Conservation (phyloP, 1,140 invertebrate genomes). For the Octopus sinensis region DNA sequence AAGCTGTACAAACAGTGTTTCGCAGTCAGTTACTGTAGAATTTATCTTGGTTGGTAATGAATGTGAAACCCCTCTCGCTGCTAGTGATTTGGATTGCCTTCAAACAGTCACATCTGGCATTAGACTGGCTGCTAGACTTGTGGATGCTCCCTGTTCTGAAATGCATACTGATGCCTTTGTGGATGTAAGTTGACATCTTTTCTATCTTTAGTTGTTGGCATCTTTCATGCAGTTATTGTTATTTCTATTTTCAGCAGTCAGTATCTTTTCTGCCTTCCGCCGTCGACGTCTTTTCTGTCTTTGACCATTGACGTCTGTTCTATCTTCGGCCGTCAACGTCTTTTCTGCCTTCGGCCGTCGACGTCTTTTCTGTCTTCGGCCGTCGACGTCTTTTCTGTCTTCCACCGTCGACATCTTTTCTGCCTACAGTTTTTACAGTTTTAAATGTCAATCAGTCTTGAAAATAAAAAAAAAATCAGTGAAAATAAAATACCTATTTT, state of each 20-base stretch:
- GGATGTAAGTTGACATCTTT: slow-evolving; percentile 59
- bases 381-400: slow-evolving; percentile 31
- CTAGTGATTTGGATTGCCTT: slow-evolving; percentile 66
- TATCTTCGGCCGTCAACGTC: background rate
- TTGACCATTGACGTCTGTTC: background rate
- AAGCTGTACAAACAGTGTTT: slow-evolving; percentile 26
- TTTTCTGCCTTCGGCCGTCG: slow-evolving; percentile 34
- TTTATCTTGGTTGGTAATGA: slow-evolving; percentile 62
- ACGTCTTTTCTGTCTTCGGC: background rate
- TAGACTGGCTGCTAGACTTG: slow-evolving; percentile 73
- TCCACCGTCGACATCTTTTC: background rate
- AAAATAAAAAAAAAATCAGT: too few relatives aligned
- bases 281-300: background rate
- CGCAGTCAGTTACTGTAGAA: slow-evolving; percentile 62
- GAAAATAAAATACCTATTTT: too few relatives aligned
- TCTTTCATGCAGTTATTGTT: too few relatives aligned
- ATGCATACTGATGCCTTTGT: slow-evolving; percentile 81
- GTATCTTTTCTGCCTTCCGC: slow-evolving; percentile 33
- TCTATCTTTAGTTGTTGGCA: too few relatives aligned
- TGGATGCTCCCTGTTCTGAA: slow-evolving; percentile 79
- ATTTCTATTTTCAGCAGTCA: too few relatives aligned
- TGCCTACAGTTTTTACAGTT: too few relatives aligned
- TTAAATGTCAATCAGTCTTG: too few relatives aligned
- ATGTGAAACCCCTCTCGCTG: slow-evolving; percentile 52
- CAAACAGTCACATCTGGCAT: slow-evolving; percentile 66